Evolutionary conservation across 2,888 invertebrate genomes (phyloP), one percentile per base, ranked within the genome.

Genomic region (Agrotis segetum): DNA sequence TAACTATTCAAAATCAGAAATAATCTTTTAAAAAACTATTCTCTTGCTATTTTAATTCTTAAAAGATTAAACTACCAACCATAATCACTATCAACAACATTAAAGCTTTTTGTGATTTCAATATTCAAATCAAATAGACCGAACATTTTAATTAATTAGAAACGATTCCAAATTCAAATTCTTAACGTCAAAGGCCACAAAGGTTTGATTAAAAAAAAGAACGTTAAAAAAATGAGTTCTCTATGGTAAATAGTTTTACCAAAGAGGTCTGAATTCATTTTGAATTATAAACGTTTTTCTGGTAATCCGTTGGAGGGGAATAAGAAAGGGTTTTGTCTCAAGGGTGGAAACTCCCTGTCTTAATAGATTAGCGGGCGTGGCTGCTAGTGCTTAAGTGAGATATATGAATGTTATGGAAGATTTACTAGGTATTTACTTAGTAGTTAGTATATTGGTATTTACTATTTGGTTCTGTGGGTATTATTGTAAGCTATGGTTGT

Each of bases 341-440:
- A 76, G 80, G 80, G 68, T 71, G 67, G 67, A 21, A 56, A 63
- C 55, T 74, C 66, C 44, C 52, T 60, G 80, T 56, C 79, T 80
- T 80, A 79, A 76, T 79, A 79, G 79, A 79, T 79, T 79, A 79
- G 79, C 65, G 50, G 80, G 80, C 76, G 71, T 80, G 76, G 76
- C 46, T 78, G 55, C 58, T 74, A 63, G 79, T 55, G 55, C 71
- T 79, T 79, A 80, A 79, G 63, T 65, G 76, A 80, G 79, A 79
- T 79, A 76, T 76, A 79, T 79, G 65, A 80, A 80, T 80, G 76
- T 71, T 80, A 80, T 76, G 63, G 71, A n/a, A 76, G 76, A 80
- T 76, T 71, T 75, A 75, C 66, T 53, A 53, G 49, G 19, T 65
- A 62, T 69, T 44, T 66, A 60, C 56, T 72, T 67, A 3, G 50